A percentile compares a stretch with the other conserved stretches of the same genome.
These are phyloP conservation scores for Naso thynnoides DNA, from an alignment of 2,797 vertebrate genomes.

Conservation along the genomic window DNA sequence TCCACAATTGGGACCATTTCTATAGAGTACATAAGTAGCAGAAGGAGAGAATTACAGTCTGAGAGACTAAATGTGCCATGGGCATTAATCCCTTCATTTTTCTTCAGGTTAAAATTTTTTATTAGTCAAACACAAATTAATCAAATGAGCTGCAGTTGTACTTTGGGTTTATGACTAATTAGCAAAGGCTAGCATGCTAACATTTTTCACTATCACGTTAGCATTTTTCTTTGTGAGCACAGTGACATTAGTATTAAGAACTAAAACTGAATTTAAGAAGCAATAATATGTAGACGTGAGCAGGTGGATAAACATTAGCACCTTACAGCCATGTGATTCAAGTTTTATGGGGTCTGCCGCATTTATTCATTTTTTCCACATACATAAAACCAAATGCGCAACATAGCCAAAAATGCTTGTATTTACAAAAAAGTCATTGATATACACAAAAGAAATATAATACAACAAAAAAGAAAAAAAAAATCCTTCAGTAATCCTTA, in stretches of 20 bases:
- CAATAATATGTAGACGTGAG: not conserved
- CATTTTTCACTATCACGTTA: too few relatives aligned
- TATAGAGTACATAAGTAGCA: too few relatives aligned
- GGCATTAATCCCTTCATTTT: too few relatives aligned
- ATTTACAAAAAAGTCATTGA: conserved; percentile 72
- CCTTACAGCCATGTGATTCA: not conserved
- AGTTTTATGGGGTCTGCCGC: conserved; percentile 42
- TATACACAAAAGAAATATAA: conserved; percentile 72
- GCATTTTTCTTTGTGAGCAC: too few relatives aligned
- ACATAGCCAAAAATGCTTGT: conserved; percentile 66
- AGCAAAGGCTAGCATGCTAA: too few relatives aligned
- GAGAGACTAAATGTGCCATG: too few relatives aligned
- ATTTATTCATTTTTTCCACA: conserved; percentile 67
- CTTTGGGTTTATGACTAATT: too few relatives aligned
- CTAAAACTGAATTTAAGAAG: not conserved
- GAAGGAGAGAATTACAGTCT: too few relatives aligned
- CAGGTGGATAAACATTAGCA: not conserved
- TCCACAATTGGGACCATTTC: too few relatives aligned
- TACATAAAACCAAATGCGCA: conserved; percentile 75
- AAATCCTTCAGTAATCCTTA: conserved; percentile 71
- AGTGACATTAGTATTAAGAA: too few relatives aligned
- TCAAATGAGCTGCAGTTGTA: too few relatives aligned
- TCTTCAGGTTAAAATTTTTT: not conserved
- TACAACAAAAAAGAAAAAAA: conserved; percentile 57
- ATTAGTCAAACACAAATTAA: not conserved